Conservation (phyloP, 2,797 vertebrate species). For the Protosalanx chinensis region DNA sequence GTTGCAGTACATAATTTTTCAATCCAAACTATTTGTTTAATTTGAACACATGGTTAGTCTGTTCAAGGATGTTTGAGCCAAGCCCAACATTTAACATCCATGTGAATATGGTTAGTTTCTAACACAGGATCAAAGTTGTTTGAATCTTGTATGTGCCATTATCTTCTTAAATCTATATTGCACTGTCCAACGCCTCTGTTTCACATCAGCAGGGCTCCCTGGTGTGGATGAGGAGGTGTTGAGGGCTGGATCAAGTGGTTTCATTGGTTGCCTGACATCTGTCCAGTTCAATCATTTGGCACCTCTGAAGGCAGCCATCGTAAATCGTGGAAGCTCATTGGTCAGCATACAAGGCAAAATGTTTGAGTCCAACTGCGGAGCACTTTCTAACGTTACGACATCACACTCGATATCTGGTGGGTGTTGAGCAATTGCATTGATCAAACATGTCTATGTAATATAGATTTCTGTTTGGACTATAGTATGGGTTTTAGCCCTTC, state of each 20-base stretch:
- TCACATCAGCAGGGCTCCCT: conserved; percentile 63
- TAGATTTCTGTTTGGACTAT: neutral
- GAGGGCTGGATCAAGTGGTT: conserved; percentile 74
- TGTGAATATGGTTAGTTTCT: neutral
- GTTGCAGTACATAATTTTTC: neutral
- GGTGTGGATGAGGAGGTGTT: conserved; percentile 72
- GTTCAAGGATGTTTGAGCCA: neutral
- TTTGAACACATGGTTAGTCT: neutral
- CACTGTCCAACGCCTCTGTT: conserved; percentile 9
- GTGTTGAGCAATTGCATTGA: neutral
- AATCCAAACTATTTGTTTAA: neutral
- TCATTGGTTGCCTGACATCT: conserved; percentile 81
- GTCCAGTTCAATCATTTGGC: conserved; percentile 82
- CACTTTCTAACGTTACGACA: conserved; percentile 66
- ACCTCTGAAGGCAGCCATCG: conserved; percentile 81
- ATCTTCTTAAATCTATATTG: neutral
- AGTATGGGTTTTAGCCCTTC: neutral
- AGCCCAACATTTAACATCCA: neutral
- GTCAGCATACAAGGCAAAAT: conserved; percentile 72
- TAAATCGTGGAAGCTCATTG: conserved; percentile 70
- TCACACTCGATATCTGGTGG: conserved; percentile 80
- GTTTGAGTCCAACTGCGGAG: conserved; percentile 74
- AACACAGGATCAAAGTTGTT: neutral
- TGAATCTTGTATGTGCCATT: neutral
- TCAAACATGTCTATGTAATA: neutral